phyloP scores from a whole-genome alignment of 2,113 vertebrate species.

The Pelecanus crispus region DNA sequence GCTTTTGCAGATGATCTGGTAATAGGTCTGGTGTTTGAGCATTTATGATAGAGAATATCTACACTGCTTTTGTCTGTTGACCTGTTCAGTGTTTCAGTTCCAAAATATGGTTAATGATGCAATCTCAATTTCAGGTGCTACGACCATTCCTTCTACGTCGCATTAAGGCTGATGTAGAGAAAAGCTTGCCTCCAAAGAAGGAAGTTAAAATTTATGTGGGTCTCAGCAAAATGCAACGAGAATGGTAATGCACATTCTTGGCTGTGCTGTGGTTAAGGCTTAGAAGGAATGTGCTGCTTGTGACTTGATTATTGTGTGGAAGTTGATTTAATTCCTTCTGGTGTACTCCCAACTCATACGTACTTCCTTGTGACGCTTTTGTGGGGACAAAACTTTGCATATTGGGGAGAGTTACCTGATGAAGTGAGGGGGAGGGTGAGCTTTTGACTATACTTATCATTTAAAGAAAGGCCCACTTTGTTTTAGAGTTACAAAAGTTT shows the following conservation, averaged over 20 bases:
- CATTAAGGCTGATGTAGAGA: conserved; percentile 98
- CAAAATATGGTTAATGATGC: background rate
- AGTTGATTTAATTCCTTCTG: background rate
- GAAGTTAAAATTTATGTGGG: conserved; percentile 98
- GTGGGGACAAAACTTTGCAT: background rate
- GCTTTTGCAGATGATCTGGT: background rate
- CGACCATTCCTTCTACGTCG: conserved; percentile 94
- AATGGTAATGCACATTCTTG: conserved; percentile 79
- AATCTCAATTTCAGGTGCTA: conserved; percentile 80
- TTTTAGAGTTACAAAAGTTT: background rate
- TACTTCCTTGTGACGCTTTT: background rate
- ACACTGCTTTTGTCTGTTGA: background rate
- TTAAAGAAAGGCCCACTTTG: background rate
- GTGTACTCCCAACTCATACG: fast-evolving
- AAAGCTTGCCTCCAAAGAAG: conserved; percentile 95
- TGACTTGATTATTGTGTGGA: background rate
- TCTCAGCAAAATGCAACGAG: conserved; percentile 98
- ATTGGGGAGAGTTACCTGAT: background rate
- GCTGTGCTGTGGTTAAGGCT: background rate
- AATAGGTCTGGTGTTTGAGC: background rate
- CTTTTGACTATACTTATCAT: background rate
- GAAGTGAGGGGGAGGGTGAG: background rate
- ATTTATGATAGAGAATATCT: background rate
- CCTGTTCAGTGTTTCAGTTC: background rate
- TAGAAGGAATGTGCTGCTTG: background rate